These are phyloP conservation scores for Corvus hawaiiensis DNA, from an alignment of 2,113 vertebrate genomes.

Conservation along the genomic window DNA sequence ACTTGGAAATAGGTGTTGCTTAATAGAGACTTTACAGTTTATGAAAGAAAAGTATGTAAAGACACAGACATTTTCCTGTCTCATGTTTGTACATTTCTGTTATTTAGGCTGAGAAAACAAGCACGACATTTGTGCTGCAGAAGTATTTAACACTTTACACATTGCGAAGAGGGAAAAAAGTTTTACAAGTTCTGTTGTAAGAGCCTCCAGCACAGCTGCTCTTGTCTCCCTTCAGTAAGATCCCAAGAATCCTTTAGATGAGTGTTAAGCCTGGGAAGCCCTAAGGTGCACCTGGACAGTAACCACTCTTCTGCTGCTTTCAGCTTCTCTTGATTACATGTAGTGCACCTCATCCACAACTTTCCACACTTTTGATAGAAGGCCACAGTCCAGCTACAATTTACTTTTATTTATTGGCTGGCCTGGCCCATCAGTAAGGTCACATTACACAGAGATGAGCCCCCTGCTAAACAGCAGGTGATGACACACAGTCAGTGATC, in stretches of 20 bases:
- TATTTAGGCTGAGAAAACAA: neutral
- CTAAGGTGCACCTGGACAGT: neutral
- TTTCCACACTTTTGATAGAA: neutral
- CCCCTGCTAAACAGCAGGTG: neutral
- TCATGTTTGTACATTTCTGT: neutral
- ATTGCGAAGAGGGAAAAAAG: neutral
- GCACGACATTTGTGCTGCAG: neutral
- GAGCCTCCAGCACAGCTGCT: neutral
- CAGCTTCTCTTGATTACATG: neutral
- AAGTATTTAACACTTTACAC: neutral
- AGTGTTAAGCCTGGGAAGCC: neutral
- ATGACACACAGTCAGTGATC: neutral
- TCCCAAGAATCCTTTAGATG: neutral
- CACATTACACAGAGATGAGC: neutral
- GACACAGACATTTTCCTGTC: neutral
- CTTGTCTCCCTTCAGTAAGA: neutral
- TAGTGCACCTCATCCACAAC: neutral
- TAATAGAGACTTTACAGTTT: neutral
- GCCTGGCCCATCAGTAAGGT: neutral
- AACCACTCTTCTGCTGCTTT: neutral
- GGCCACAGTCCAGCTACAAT: neutral
- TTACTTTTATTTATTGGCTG: constrained; percentile 15
- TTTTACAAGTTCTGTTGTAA: neutral
- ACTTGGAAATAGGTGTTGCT: neutral
- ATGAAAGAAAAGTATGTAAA: neutral